Percentiles rank a stretch among this genome's conserved stretches.
phyloP scores from a whole-genome alignment of 2,113 vertebrate genomes.

The Pimephales promelas region DNA sequence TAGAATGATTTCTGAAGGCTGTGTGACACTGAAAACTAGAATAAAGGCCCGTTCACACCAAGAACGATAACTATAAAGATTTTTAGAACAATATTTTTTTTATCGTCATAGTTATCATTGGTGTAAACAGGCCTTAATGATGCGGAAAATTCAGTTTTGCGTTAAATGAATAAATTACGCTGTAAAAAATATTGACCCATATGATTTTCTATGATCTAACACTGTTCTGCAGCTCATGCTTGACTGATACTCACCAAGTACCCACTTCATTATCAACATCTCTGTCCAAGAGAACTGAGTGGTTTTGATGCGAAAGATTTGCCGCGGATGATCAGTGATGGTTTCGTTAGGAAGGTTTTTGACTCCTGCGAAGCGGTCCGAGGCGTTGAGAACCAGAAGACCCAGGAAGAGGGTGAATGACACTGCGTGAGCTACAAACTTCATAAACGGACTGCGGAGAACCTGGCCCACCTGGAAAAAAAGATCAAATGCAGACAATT shows the following conservation, averaged over 20 bases:
- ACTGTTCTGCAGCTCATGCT: not conserved
- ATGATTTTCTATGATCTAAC: not conserved
- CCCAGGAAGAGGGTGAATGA: constrained; percentile 89
- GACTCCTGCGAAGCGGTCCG: constrained; percentile 86
- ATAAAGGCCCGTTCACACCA: too few relatives aligned
- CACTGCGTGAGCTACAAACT: constrained; percentile 88
- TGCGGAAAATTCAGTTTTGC: too few relatives aligned
- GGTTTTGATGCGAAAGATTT: constrained; percentile 89
- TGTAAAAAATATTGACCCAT: not conserved
- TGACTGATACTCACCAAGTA: constrained; percentile 76
- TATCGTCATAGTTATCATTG: too few relatives aligned
- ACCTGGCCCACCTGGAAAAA: constrained; percentile 81
- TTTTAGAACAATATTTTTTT: too few relatives aligned
- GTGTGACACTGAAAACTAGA: too few relatives aligned
- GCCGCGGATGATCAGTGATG: constrained; percentile 84
- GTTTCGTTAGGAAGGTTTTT: constrained; percentile 83
- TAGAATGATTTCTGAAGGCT: too few relatives aligned
- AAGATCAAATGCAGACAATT: constrained; percentile 36
- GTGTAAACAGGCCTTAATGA: too few relatives aligned
- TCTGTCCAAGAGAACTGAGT: constrained; percentile 88
- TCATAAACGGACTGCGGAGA: constrained; percentile 89
- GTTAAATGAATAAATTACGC: too few relatives aligned
- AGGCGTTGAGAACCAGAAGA: constrained; percentile 88
- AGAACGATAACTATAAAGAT: too few relatives aligned
- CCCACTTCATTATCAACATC: constrained; percentile 90